Conservation (phyloP, 37 sponge, comb jelly and placozoan species). For the Haliclona indistincta region DNA sequence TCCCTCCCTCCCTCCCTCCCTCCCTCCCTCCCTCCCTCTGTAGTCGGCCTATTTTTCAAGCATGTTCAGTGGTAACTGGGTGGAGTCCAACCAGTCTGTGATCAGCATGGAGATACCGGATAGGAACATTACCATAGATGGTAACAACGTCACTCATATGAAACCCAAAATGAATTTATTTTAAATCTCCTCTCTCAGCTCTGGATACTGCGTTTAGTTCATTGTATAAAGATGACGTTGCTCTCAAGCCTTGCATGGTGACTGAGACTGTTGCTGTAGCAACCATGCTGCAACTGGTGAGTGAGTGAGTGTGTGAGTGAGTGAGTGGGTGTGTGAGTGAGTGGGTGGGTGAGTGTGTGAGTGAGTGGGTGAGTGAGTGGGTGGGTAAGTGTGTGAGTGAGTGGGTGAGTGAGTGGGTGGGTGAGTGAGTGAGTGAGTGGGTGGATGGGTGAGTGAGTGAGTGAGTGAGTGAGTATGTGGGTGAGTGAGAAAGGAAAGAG, state of each 20-base stretch:
- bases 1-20: too few relatives aligned
- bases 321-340: too few relatives aligned
- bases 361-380: too few relatives aligned
- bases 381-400: too few relatives aligned
- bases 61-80: slow-evolving; percentile 83
- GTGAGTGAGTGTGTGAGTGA: slow-evolving; percentile 29
- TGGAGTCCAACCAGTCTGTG: slow-evolving; percentile 30
- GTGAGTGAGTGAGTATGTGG: too few relatives aligned
- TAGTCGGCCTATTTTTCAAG: slow-evolving; percentile 69
- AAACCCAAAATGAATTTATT: neutral
- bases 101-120: slow-evolving; percentile 63
- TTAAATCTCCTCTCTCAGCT: slow-evolving; percentile 28
- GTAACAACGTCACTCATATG: neutral
- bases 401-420: too few relatives aligned
- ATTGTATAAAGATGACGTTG: slow-evolving; percentile 63
- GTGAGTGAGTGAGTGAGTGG: too few relatives aligned
- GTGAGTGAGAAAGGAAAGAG: neutral
- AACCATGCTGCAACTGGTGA: slow-evolving; percentile 81
- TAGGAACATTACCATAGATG: slow-evolving; percentile 56
- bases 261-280: slow-evolving; percentile 67
- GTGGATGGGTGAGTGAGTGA: too few relatives aligned
- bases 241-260: slow-evolving; percentile 31
- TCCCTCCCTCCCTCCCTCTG: neutral
- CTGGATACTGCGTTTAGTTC: slow-evolving; percentile 68
- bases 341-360: too few relatives aligned